Conservation (phyloP, 2,113 vertebrate species). For the Amia ocellicauda region DNA sequence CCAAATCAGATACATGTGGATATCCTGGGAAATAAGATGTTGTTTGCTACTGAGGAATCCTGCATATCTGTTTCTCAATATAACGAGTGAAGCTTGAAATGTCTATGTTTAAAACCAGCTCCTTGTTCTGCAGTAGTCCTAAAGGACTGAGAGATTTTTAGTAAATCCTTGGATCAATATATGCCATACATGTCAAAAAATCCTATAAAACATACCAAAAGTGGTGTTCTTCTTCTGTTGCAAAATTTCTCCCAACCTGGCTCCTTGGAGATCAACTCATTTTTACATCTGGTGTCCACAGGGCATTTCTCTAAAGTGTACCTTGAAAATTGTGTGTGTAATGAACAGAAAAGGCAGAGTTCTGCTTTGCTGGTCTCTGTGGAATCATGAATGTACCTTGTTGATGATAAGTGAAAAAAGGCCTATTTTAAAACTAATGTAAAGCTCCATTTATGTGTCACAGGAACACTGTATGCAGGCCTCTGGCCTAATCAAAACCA, state of each 20-base stretch:
- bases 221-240: background rate
- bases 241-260: background rate
- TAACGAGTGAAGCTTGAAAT: background rate
- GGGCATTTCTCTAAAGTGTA: constrained; percentile 5
- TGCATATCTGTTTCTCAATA: background rate
- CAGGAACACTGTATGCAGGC: constrained; percentile 66
- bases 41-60: background rate
- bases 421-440: constrained; percentile 67
- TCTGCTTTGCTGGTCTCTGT: constrained; percentile 73
- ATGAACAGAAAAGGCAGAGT: constrained; percentile 2
- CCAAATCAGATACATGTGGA: no score
- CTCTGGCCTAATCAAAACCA: constrained; percentile 73
- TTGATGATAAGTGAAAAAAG: constrained; percentile 71
- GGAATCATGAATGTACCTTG: constrained; percentile 82
- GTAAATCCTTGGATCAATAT: background rate
- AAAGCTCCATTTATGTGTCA: constrained; percentile 75
- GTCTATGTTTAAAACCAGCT: background rate
- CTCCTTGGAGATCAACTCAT: background rate
- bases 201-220: background rate
- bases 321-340: constrained; percentile 7
- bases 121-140: background rate
- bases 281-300: background rate
- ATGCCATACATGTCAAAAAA: background rate
- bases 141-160: background rate
- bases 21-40: no score